Base-by-base conservation (phyloP, 2,888 invertebrate species). In the Macrostomum cliftonense region DNA sequence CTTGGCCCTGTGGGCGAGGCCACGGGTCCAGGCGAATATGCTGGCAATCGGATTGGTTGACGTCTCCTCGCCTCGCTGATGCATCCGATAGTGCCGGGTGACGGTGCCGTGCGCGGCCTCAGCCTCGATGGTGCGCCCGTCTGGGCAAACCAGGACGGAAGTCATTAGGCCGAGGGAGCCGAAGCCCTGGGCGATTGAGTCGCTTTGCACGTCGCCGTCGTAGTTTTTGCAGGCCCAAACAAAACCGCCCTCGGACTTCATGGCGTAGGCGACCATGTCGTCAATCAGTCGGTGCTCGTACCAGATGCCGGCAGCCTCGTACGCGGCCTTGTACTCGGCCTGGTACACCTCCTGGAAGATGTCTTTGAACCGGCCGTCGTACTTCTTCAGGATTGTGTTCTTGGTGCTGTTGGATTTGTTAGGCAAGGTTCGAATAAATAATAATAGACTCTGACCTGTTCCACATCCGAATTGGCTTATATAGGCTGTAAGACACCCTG, bases 161-260 rank as follows among this genome's bases (percentile, higher is more conserved):
- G 95, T 97, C 97, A 97, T 97, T 58, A 97, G 76, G 57, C 95
- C 95, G 51, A 95, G 75, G 1, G 91, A 93, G 13, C 95, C 77
- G 60, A 72, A 75, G 37, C 74, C 93, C 73, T 97, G 95, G 52
- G 95, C 95, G 28, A 97, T 86, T 1, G 89, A 85, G 71, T 97
- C 95, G 0, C 89, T 91, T 71, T 97, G 95, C 0, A 97, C 95
- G 72, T 97, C 95, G 40, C 95, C 95, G 64, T 97, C 95, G 67
- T 97, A 97, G 71, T 97, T 97, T 71, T 97, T 97, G 72, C 95
- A 97, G 11, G 95, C 91, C 95, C 95, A 97, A 0, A 97, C 91
- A 70, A 95, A 97, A 40, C 95, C 95, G 57, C 97, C 97, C 61
- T 89, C 87, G 0, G 87, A 85, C 71, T 95, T 95, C 84, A 95